phyloP scores from a whole-genome alignment of 2,888 invertebrate genomes.

The Graphium colonna region DNA sequence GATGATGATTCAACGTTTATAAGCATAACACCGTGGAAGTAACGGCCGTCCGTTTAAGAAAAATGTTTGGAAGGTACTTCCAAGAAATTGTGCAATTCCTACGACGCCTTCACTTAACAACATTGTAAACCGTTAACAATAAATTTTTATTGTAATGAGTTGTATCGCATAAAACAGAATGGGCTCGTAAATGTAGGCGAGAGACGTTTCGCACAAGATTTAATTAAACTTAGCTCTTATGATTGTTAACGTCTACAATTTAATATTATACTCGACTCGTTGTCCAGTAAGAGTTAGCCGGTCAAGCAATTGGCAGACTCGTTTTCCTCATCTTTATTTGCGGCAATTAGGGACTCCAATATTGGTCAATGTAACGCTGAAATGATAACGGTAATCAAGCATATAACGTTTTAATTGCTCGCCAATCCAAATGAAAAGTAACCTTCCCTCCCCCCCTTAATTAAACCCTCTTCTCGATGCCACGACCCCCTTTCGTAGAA shows the following conservation, averaged over 20 bases:
- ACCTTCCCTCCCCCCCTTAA: too few relatives aligned
- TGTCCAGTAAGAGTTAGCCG: neutral
- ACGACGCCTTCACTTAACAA: neutral
- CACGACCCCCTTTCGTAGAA: neutral
- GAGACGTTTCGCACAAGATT: neutral
- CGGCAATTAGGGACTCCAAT: neutral
- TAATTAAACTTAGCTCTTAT: neutral
- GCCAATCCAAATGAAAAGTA: too few relatives aligned
- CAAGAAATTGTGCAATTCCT: neutral
- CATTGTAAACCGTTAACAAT: neutral
- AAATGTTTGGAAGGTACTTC: neutral
- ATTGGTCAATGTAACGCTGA: too few relatives aligned
- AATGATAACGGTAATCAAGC: too few relatives aligned
- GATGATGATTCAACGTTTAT: too few relatives aligned
- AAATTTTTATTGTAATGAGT: neutral
- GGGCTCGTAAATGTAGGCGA: neutral
- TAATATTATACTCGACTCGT: too few relatives aligned
- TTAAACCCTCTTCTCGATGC: too few relatives aligned
- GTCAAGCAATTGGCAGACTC: neutral
- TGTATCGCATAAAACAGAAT: neutral
- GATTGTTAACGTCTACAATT: neutral
- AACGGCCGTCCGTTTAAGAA: too few relatives aligned
- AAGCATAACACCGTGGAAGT: too few relatives aligned
- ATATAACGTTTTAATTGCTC: too few relatives aligned
- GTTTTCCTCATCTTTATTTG: slow-evolving; percentile 18